phyloP scores from a whole-genome alignment of 2,113 vertebrate species.

The Apus apus region DNA sequence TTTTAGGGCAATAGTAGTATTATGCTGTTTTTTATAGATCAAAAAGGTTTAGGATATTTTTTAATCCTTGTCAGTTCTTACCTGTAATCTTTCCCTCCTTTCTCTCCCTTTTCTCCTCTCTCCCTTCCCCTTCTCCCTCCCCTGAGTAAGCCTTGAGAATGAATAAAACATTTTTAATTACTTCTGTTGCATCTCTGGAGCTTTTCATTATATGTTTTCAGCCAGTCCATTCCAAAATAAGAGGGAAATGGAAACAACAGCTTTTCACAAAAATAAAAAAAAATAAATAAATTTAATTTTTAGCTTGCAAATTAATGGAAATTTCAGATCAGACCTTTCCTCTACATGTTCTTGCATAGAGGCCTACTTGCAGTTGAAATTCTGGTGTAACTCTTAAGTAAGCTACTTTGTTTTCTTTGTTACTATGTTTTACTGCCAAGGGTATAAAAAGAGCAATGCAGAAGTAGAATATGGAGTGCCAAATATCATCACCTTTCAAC shows the following conservation, averaged over 20 bases:
- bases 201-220: neutral
- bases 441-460: neutral
- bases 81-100: neutral
- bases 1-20: neutral
- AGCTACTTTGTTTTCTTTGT: neutral
- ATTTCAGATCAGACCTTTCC: neutral
- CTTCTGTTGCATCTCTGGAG: neutral
- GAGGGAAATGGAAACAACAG: neutral
- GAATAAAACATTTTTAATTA: neutral
- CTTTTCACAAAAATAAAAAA: neutral
- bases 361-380: neutral
- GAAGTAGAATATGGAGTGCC: neutral
- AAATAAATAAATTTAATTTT: neutral
- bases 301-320: neutral
- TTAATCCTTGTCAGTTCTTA: neutral
- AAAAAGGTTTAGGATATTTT: neutral
- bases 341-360: accelerated
- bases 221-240: neutral
- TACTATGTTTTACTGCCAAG: neutral
- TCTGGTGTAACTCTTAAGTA: neutral
- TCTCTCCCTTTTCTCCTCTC: neutral
- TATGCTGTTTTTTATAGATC: neutral
- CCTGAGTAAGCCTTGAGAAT: neutral
- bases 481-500: neutral
- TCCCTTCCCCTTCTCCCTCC: neutral